phyloP scores from a whole-genome alignment of 2,113 vertebrate species.

The Corvus cornix region DNA sequence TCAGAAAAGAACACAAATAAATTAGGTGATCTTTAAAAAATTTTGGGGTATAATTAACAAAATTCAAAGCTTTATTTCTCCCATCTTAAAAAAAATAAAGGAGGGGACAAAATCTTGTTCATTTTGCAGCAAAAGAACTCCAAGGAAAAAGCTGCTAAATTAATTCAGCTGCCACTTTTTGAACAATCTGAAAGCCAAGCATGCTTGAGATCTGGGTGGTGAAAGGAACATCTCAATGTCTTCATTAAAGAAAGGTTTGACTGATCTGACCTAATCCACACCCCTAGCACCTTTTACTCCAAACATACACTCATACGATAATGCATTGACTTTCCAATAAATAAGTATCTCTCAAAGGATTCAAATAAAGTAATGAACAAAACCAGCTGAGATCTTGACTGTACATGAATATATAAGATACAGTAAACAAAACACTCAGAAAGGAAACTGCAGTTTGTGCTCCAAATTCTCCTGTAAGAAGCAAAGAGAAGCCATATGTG shows the following conservation, averaged over 20 bases:
- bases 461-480: neutral
- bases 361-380: neutral
- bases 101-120: neutral
- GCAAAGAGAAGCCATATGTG: neutral
- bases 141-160: neutral
- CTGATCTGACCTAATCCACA: neutral
- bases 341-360: neutral
- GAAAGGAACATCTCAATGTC: neutral
- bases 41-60: neutral
- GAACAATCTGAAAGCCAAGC: neutral
- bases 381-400: neutral
- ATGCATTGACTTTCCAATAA: neutral
- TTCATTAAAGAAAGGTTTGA: neutral
- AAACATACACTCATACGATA: neutral
- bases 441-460: neutral
- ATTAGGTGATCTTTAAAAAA: neutral
- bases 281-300: neutral
- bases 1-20: neutral
- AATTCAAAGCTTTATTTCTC: neutral
- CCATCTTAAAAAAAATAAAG: neutral
- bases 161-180: neutral
- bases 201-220: neutral
- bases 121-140: neutral
- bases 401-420: neutral
- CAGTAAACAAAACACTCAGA: neutral